These are phyloP conservation scores for Zaprionus obscuricornis DNA, from an alignment of 2,888 invertebrate species.

Conservation along the genomic window DNA sequence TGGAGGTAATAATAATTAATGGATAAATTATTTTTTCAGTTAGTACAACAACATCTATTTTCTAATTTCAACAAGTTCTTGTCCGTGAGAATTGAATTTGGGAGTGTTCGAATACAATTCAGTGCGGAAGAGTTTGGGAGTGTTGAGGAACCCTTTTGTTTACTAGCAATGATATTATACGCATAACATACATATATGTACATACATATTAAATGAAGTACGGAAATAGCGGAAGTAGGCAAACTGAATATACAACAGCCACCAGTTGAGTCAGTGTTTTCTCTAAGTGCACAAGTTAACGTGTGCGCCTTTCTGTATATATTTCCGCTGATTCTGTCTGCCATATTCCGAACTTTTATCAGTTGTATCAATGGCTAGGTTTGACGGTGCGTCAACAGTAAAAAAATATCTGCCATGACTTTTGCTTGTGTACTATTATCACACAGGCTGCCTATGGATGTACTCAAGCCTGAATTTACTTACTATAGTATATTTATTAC, in stretches of 20 bases:
- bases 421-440: conserved; percentile 25
- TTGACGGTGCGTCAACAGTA: conserved; percentile 53
- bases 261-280: conserved; percentile 43
- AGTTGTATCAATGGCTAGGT: conserved; percentile 65
- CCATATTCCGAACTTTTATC: conserved; percentile 55
- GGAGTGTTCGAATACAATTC: too few species aligned
- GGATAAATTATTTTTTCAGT: too few species aligned
- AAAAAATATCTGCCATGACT: conserved; percentile 57
- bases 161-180: too few species aligned
- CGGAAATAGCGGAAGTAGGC: conserved; percentile 66
- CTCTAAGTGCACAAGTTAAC: conserved; percentile 12
- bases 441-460: too few species aligned
- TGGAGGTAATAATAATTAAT: too few species aligned
- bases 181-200: conserved; percentile 14
- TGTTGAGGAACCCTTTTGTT: too few species aligned
- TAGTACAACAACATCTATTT: too few species aligned
- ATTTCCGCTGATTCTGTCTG: conserved; percentile 56
- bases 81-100: too few species aligned
- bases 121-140: too few species aligned
- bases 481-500: background rate
- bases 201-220: conserved; percentile 11
- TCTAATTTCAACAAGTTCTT: too few species aligned
- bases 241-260: conserved; percentile 52
- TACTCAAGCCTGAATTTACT: conserved; percentile 16
- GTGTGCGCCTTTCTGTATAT: conserved; percentile 15